These are phyloP conservation scores for Scatophagus argus DNA, from an alignment of 2,113 vertebrate genomes.

Conservation along the genomic window DNA sequence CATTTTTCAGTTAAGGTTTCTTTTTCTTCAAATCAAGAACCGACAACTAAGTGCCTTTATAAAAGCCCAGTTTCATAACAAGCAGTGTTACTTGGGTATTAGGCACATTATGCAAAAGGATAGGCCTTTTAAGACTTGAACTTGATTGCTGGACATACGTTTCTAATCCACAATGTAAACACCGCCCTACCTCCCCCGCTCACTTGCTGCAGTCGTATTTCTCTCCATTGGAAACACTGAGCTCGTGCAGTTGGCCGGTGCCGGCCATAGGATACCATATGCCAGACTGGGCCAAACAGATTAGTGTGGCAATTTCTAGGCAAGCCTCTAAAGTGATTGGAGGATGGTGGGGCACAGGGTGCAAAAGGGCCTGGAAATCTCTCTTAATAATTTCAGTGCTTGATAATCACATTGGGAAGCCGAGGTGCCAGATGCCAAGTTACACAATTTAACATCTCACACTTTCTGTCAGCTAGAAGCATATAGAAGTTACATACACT, in stretches of 20 bases:
- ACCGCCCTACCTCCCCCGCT: constrained; percentile 9
- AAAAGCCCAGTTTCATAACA: constrained; percentile 55
- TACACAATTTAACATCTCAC: neutral
- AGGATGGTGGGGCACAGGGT: constrained; percentile 27
- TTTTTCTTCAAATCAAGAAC: constrained; percentile 17
- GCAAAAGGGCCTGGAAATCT: constrained; percentile 46
- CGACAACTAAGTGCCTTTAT: constrained; percentile 29
- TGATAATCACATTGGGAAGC: constrained; percentile 28
- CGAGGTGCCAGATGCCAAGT: neutral
- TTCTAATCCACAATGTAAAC: constrained; percentile 70
- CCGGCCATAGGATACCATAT: constrained; percentile 57
- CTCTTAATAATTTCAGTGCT: constrained; percentile 44
- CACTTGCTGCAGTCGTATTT: constrained; percentile 22
- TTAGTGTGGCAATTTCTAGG: constrained; percentile 61
- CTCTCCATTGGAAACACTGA: constrained; percentile 25
- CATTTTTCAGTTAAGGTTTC: neutral
- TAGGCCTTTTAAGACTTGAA: constrained; percentile 66
- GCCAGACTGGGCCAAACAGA: constrained; percentile 68
- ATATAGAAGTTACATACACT: too few species aligned
- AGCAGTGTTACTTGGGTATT: constrained; percentile 57
- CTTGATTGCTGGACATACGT: constrained; percentile 68
- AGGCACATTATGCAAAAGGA: constrained; percentile 54
- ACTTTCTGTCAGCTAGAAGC: constrained; percentile 22
- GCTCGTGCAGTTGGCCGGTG: too few species aligned
- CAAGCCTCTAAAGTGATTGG: constrained; percentile 64